These are phyloP conservation scores for Cynopterus sphinx DNA, from an alignment of 2,797 vertebrate species.

Conservation along the genomic window DNA sequence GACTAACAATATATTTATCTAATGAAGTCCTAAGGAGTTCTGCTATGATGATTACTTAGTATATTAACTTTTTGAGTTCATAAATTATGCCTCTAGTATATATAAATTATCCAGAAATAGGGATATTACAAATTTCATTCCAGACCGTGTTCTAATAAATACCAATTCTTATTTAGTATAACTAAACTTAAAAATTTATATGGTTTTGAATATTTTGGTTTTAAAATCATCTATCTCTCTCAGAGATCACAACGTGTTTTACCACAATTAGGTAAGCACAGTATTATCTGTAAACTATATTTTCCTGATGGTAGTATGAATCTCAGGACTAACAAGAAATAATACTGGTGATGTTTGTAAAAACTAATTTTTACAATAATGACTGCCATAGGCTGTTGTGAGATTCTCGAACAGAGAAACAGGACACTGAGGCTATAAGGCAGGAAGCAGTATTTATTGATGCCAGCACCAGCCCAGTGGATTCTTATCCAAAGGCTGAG, in stretches of 20 bases:
- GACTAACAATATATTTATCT: background rate
- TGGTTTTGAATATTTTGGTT: constrained; percentile 30
- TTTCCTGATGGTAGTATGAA: background rate
- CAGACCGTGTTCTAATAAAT: background rate
- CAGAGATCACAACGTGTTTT: background rate
- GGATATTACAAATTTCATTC: background rate
- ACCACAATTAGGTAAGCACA: background rate
- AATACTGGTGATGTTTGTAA: background rate
- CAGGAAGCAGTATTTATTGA: no score
- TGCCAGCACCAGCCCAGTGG: no score
- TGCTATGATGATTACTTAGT: background rate
- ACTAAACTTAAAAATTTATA: background rate
- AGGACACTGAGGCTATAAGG: no score
- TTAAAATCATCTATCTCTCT: constrained; percentile 29
- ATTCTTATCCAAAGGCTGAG: no score
- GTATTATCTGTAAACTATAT: background rate
- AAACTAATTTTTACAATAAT: background rate
- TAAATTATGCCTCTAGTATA: background rate
- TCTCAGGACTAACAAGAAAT: background rate
- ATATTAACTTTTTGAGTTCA: background rate
- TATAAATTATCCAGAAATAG: background rate
- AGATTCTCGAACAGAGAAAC: no score
- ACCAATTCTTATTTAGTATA: background rate
- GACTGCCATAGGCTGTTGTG: background rate
- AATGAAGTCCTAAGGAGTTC: background rate